Conservation (phyloP, 2,888 invertebrate genomes). For the Agrypnus murinus region DNA sequence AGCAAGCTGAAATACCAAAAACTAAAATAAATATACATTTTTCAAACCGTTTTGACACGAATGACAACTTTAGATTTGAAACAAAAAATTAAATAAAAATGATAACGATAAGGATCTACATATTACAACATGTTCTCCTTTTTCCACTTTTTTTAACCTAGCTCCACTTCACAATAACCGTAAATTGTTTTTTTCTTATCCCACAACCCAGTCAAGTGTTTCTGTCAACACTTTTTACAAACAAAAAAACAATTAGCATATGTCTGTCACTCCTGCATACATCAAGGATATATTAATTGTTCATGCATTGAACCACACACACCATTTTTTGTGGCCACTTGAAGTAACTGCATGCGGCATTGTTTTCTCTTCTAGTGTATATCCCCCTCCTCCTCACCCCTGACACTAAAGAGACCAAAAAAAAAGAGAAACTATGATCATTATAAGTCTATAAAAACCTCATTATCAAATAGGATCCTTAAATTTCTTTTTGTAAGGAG, state of each 20-base stretch:
- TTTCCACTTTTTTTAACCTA: not conserved
- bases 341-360: not conserved
- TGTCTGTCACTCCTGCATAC: constrained; percentile 27
- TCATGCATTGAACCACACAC: constrained; percentile 22
- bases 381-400: no score
- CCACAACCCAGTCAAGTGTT: constrained; percentile 12
- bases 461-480: no score
- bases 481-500: no score
- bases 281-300: constrained; percentile 36
- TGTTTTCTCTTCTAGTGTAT: constrained; percentile 10
- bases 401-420: no score
- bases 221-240: constrained; percentile 32
- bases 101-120: no score
- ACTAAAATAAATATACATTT: no score
- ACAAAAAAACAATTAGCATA: constrained; percentile 38
- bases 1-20: no score
- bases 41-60: no score
- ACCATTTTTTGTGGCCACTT: not conserved
- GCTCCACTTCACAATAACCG: not conserved
- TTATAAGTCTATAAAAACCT: no score
- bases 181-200: not conserved
- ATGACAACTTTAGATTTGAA: no score
- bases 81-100: no score
- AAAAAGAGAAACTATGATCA: no score
- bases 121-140: not conserved